Evolutionary conservation across 2,888 invertebrate species (phyloP).

Genomic region (Yponomeuta malinellus): DNA sequence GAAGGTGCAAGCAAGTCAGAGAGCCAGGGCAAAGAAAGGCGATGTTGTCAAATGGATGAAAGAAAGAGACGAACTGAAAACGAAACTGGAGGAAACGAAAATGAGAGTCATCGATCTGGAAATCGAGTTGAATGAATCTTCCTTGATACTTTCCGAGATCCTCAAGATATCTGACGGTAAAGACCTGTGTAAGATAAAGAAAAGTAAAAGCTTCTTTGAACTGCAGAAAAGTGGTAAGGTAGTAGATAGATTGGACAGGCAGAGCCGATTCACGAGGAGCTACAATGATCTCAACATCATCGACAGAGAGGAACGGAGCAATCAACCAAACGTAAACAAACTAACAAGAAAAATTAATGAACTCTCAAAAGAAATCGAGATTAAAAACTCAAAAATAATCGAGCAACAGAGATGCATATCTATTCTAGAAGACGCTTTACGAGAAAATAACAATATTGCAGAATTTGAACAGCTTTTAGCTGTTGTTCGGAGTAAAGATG

Average conservation of each 20-base stretch:
- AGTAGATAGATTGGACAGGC: slow-evolving; percentile 74
- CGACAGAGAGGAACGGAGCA: slow-evolving; percentile 38
- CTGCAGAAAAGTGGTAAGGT: slow-evolving; percentile 76
- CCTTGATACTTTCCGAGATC: slow-evolving; percentile 67
- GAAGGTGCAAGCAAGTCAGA: slow-evolving; percentile 55
- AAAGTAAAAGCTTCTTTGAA: slow-evolving; percentile 65
- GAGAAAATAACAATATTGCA: slow-evolving; percentile 74
- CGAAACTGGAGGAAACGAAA: slow-evolving; percentile 58
- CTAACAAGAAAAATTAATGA: slow-evolving; percentile 58
- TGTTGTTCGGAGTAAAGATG: slow-evolving; percentile 76
- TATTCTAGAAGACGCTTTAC: slow-evolving; percentile 70
- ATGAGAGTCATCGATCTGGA: slow-evolving; percentile 70
- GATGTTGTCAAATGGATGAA: slow-evolving; percentile 50
- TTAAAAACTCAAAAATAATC: slow-evolving; percentile 72
- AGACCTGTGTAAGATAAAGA: slow-evolving; percentile 51
- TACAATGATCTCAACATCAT: slow-evolving; percentile 54
- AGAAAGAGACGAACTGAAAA: slow-evolving; percentile 51
- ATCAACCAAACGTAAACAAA: slow-evolving; percentile 46
- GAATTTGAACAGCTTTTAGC: slow-evolving; percentile 76
- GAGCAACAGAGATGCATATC: slow-evolving; percentile 73
- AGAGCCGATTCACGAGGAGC: slow-evolving; percentile 60
- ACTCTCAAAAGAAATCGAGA: slow-evolving; percentile 60
- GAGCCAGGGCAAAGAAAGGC: slow-evolving; percentile 33
- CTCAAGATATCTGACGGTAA: slow-evolving; percentile 63
- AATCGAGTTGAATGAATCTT: slow-evolving; percentile 70